phyloP scores from a whole-genome alignment of 2,113 vertebrate genomes.

The Hyaena hyaena region DNA sequence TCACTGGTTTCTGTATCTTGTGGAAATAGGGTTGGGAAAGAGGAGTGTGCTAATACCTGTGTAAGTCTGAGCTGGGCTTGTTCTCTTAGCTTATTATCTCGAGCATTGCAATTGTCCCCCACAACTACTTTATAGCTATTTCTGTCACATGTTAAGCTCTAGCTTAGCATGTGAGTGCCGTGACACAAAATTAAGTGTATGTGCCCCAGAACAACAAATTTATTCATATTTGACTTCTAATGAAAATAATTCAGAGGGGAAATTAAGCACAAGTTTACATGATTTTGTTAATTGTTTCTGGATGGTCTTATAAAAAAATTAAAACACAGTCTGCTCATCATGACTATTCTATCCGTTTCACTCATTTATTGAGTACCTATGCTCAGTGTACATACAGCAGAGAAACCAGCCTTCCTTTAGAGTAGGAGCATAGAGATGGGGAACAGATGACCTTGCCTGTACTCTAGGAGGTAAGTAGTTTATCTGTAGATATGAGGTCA shows the following conservation, averaged over 20 bases:
- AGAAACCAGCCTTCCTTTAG: not conserved
- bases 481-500: not conserved
- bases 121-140: not conserved
- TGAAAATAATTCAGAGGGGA: not conserved
- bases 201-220: not conserved
- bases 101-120: not conserved
- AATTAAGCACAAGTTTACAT: not conserved
- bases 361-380: not conserved
- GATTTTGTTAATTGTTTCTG: conserved; percentile 20
- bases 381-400: not conserved
- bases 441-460: not conserved
- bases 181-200: not conserved
- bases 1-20: not conserved
- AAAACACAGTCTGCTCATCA: not conserved
- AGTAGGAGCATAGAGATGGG: not conserved
- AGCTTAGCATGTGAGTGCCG: not conserved
- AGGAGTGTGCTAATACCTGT: not conserved
- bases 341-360: not conserved
- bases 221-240: not conserved
- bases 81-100: not conserved
- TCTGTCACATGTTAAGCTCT: not conserved
- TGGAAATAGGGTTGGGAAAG: not conserved
- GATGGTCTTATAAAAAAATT: not conserved
- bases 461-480: not conserved
- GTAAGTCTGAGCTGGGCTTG: not conserved